phyloP scores from a whole-genome alignment of 2,797 vertebrate species.

The Molossus molossus region DNA sequence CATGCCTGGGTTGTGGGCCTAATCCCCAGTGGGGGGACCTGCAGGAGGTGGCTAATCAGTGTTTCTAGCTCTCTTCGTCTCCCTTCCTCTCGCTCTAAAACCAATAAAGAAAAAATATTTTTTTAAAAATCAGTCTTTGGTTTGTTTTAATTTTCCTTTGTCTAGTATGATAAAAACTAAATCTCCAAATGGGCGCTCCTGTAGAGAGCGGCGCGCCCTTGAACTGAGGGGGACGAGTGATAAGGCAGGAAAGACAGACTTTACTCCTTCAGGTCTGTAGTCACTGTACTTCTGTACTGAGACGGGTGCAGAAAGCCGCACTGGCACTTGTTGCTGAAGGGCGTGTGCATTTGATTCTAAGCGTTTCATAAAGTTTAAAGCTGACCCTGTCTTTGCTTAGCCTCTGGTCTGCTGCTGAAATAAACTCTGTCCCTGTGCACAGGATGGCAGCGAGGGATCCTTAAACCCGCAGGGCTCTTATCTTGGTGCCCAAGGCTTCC shows the following conservation, averaged over 20 bases:
- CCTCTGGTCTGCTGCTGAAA: slow-evolving; percentile 16
- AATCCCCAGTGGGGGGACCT: too few species aligned
- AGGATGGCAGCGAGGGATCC: neutral
- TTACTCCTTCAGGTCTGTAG: neutral
- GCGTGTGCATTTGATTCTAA: neutral
- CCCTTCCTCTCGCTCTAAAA: too few species aligned
- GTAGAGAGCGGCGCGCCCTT: neutral
- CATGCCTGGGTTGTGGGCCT: too few species aligned
- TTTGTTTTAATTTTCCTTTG: slow-evolving; percentile 25
- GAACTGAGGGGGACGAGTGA: neutral
- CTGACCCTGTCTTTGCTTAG: neutral
- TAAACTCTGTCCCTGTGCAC: neutral
- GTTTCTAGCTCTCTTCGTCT: too few species aligned
- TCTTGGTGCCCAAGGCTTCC: neutral
- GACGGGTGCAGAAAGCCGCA: neutral
- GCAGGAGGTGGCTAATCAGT: too few species aligned
- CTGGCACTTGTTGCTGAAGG: neutral
- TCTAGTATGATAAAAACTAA: neutral
- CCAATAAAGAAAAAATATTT: too few species aligned
- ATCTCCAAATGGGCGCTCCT: neutral
- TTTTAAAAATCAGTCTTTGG: neutral
- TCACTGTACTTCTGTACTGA: neutral
- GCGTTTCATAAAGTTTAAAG: neutral
- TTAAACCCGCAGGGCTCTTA: neutral
- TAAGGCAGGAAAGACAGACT: neutral